Evolutionary conservation across 2,797 vertebrate species (phyloP), one percentile per base, ranked within the genome.

Genomic region (Cuculus canorus): DNA sequence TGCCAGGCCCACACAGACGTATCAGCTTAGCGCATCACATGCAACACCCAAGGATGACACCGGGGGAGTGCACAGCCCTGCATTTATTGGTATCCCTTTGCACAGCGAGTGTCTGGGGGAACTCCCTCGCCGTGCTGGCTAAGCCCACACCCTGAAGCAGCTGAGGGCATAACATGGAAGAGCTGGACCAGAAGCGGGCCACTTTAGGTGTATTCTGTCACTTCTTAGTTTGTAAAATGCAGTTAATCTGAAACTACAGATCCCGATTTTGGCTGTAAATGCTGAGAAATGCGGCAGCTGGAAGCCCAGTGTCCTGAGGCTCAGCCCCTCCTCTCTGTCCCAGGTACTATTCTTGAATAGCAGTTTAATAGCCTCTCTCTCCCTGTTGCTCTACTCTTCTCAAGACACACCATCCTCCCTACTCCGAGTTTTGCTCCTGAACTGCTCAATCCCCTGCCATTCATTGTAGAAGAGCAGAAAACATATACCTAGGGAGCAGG

Each of bases 211-310:
- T 9, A 80, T 64, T 25, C 68, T 75, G 68, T 32, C 8, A 1
- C 78, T 84, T 66, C 32, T 80, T 73, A 66, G 56, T 48, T 77
- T 70, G 39, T 45, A 64, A 60, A 23, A 71, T 11, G 45, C 39
- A 63, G 59, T 59, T 95, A 76, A 88, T 83, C 61, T 79, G 47
- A 91, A 90, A 66, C 80, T 91, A 92, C 52, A 72, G 93, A 90
- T 75, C 27, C 93, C 90, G 61, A 83, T 64, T 90, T 95, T 75
- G 91, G 69, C 85, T 81, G 57, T 72, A 69, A 92, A 76, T 1
- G 27, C 56, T 63, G 37, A 93, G 70, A 91, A 91, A 72, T 0
- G 0, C 73, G 91, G 69, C 50, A 84, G 94, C 65, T 81, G 76
- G 64, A 82, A 92, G 82, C 91, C 84, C 66, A 73, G 73, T 1